These are phyloP conservation scores for Prionace glauca DNA, from an alignment of 2,797 vertebrate species.

Conservation along the genomic window DNA sequence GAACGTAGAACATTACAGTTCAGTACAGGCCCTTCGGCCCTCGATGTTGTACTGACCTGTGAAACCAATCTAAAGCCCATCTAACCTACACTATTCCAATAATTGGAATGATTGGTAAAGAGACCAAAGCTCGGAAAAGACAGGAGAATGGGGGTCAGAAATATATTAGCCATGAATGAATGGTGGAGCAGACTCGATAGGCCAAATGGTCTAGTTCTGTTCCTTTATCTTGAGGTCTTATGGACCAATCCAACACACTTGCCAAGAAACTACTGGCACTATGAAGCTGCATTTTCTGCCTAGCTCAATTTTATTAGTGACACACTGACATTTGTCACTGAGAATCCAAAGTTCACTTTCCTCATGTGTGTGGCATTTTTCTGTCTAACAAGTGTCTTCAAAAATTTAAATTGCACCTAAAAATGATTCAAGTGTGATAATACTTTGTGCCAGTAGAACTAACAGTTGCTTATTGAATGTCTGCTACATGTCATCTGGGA, in stretches of 20 bases:
- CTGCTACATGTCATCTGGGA: not conserved
- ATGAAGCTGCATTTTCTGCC: not conserved
- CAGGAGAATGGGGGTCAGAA: too few relatives aligned
- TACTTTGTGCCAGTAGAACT: not conserved
- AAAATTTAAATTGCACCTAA: not conserved
- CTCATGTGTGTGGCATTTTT: not conserved
- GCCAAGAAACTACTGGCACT: not conserved
- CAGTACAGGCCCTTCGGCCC: too few relatives aligned
- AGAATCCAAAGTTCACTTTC: not conserved
- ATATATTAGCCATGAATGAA: too few relatives aligned
- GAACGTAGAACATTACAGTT: too few relatives aligned
- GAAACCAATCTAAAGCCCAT: too few relatives aligned
- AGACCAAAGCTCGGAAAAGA: too few relatives aligned
- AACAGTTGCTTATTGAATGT: not conserved
- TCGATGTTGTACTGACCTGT: too few relatives aligned
- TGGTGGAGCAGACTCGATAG: too few relatives aligned
- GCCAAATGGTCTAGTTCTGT: too few relatives aligned
- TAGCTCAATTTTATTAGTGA: not conserved
- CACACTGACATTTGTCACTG: not conserved
- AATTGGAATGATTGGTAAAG: too few relatives aligned
- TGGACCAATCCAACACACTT: not conserved
- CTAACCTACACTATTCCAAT: too few relatives aligned
- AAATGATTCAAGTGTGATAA: not conserved
- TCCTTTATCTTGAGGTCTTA: too few relatives aligned
- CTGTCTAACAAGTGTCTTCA: not conserved